Conservation (phyloP, 1,140 invertebrate species). For the Drosophila rufa region DNA sequence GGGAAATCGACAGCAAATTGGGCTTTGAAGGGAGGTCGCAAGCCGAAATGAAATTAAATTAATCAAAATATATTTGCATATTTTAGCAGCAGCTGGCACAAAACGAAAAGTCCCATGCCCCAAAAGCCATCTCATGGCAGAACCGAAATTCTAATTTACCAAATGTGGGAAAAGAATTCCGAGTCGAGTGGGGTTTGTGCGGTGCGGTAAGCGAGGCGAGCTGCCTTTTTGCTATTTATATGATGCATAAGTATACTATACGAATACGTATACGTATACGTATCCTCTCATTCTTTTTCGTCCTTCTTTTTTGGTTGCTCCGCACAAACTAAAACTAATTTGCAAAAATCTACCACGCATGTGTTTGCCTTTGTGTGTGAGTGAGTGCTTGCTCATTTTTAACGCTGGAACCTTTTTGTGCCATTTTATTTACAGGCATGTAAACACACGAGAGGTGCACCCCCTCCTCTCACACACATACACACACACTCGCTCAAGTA, state of each 20-base stretch:
- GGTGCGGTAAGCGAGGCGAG: not conserved
- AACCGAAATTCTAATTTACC: constrained; percentile 73
- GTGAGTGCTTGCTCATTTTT: constrained; percentile 74
- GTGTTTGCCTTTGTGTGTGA: constrained; percentile 57
- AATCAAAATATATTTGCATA: constrained; percentile 75
- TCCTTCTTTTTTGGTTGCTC: constrained; percentile 26
- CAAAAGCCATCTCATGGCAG: constrained; percentile 13
- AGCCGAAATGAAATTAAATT: constrained; percentile 71
- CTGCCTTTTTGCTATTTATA: constrained; percentile 57
- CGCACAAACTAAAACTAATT: constrained; percentile 79
- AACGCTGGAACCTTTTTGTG: constrained; percentile 61
- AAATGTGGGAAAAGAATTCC: constrained; percentile 78
- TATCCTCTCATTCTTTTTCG: constrained; percentile 42
- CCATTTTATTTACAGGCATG: constrained; percentile 71
- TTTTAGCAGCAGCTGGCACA: constrained; percentile 46
- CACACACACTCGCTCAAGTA: constrained; percentile 23
- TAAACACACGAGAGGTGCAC: constrained; percentile 65
- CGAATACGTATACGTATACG: constrained; percentile 15
- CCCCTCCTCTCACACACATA: constrained; percentile 7
- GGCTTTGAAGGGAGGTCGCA: constrained; percentile 8
- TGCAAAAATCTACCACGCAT: constrained; percentile 73
- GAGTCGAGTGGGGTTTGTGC: constrained; percentile 38
- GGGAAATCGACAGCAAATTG: constrained; percentile 26
- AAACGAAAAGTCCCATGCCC: constrained; percentile 36
- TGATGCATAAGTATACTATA: constrained; percentile 51